Percentiles rank a stretch among this genome's conserved stretches.
Conservation (phyloP, 2,113 vertebrate genomes). For the Strix uralensis region DNA sequence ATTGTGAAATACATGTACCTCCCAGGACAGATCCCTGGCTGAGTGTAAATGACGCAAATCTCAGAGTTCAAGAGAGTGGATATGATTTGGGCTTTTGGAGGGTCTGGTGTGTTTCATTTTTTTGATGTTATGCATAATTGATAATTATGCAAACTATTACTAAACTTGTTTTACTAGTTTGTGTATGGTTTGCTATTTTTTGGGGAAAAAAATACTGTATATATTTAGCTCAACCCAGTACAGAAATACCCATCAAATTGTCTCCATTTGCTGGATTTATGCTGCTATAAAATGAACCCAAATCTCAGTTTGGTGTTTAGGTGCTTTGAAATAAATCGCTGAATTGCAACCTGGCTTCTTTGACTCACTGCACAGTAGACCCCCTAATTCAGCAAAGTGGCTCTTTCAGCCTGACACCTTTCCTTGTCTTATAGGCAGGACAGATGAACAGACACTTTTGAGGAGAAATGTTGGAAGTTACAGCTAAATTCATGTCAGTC, state of each 20-base stretch:
- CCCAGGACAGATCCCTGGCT: not conserved
- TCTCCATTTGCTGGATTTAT: not conserved
- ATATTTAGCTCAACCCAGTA: not conserved
- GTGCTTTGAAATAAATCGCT: not conserved
- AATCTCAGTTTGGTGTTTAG: not conserved
- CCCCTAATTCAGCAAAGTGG: not conserved
- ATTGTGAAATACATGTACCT: not conserved
- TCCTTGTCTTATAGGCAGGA: not conserved
- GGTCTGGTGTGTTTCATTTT: not conserved
- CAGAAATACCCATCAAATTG: not conserved
- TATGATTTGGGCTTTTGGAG: not conserved
- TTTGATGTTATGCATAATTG: not conserved
- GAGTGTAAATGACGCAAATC: not conserved
- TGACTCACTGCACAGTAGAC: not conserved
- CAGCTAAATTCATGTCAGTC: not conserved
- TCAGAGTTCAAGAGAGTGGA: not conserved
- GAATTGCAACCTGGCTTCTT: not conserved
- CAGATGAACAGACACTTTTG: not conserved
- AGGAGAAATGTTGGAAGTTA: not conserved
- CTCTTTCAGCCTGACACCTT: not conserved
- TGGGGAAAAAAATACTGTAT: not conserved
- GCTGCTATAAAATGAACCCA: not conserved
- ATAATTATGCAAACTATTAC: not conserved
- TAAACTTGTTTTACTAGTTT: not conserved
- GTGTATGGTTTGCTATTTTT: not conserved